A percentile compares a stretch with the other conserved stretches of the same genome.
Conservation (phyloP, 2,888 invertebrate genomes). For the Phania funesta region DNA sequence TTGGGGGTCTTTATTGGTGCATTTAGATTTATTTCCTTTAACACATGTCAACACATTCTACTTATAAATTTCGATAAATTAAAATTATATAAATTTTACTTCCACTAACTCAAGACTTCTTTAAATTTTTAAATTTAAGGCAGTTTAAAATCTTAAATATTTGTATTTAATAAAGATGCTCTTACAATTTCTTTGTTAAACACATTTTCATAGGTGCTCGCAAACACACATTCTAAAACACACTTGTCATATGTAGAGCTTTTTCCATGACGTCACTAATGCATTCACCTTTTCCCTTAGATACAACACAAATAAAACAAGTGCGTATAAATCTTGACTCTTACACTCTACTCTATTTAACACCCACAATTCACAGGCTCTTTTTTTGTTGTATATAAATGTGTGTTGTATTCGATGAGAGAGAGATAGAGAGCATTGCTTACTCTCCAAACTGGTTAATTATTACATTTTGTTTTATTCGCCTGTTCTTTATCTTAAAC, state of each 20-base stretch:
- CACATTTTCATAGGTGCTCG: constrained; percentile 4
- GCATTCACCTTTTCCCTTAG: constrained; percentile 57
- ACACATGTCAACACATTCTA: too few relatives aligned
- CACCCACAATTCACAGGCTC: constrained; percentile 48
- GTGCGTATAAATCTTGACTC: constrained; percentile 5
- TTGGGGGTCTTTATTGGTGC: too few relatives aligned
- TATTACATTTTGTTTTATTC: constrained; percentile 30
- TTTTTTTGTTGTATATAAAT: not conserved
- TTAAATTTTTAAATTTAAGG: not conserved
- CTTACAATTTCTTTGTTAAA: constrained; percentile 43
- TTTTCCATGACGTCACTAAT: constrained; percentile 69
- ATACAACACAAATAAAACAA: not conserved
- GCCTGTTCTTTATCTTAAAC: constrained; percentile 23
- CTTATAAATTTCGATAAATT: not conserved
- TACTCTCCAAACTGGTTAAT: constrained; percentile 8
- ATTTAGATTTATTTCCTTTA: too few relatives aligned
- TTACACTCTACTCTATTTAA: not conserved
- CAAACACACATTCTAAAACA: not conserved
- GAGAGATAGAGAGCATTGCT: not conserved
- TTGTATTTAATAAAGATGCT: constrained; percentile 50
- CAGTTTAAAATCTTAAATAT: constrained; percentile 47
- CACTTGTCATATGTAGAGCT: constrained; percentile 44
- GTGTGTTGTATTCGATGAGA: too few relatives aligned
- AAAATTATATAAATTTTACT: not conserved
- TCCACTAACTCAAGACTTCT: not conserved